Evolutionary conservation across 2,113 vertebrate genomes (phyloP).

Genomic region (Nematolebias whitei): DNA sequence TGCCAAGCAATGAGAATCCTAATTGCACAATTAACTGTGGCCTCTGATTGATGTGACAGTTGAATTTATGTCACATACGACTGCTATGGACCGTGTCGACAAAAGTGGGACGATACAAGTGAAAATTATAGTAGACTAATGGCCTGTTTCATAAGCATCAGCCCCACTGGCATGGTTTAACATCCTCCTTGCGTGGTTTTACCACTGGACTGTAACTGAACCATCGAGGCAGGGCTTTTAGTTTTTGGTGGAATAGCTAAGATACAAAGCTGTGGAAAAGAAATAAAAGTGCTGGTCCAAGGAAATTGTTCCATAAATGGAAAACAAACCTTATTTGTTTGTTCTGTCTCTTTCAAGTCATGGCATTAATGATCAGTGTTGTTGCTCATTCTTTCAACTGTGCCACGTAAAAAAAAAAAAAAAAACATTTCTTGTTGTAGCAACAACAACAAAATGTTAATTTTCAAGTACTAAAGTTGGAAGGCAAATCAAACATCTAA

Average conservation of each 20-base stretch:
- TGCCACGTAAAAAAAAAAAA: too few relatives aligned
- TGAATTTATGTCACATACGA: constrained; percentile 68
- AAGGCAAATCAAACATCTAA: constrained; percentile 35
- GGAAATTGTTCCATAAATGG: neutral
- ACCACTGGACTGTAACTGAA: constrained; percentile 34
- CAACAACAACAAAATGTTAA: constrained; percentile 9
- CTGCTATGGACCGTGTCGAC: constrained; percentile 55
- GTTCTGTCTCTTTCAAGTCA: constrained; percentile 8
- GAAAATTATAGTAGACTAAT: constrained; percentile 72
- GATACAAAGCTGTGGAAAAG: neutral
- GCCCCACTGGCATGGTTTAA: constrained; percentile 46
- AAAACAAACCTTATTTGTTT: constrained; percentile 49
- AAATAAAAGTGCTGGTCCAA: constrained; percentile 4
- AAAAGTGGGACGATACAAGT: constrained; percentile 65
- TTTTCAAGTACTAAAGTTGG: constrained; percentile 22
- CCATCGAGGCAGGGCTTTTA: constrained; percentile 8
- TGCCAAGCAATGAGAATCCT: constrained; percentile 81
- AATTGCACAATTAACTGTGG: constrained; percentile 83
- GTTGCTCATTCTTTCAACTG: constrained; percentile 16
- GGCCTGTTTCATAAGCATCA: constrained; percentile 56
- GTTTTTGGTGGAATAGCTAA: constrained; percentile 13
- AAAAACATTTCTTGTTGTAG: constrained; percentile 41
- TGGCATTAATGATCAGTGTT: constrained; percentile 28
- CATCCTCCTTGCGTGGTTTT: constrained; percentile 25
- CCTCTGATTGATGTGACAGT: constrained; percentile 77